Base-by-base conservation (phyloP, 2,113 vertebrate species). In the Brevimyrus niger region DNA sequence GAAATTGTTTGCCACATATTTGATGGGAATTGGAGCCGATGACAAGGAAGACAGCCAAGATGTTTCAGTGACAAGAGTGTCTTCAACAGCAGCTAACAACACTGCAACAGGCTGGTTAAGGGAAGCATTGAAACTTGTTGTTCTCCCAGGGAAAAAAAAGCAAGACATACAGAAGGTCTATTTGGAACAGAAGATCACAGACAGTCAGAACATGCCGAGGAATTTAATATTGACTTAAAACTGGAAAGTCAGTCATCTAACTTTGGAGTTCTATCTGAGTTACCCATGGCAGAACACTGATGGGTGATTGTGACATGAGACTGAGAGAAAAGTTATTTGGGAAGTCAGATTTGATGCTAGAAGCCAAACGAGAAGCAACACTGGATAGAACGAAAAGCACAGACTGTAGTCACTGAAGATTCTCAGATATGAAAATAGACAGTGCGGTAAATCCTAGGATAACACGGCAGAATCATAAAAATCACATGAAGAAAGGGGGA, bases 201-300 rank as follows among this genome's bases (percentile, higher is more conserved):
- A n/a, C 42, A 69, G 27, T 69, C 27, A 46, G 44, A 47, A 47
- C 10, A 47, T 84, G 44, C 9, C 27, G 21, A 84, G 23, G 19
- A 84, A 84, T 84, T 84, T 47, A 84, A 46, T 46, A 84, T 84
- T 13, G 38, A 82, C 38, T 82, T 42, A 82, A 82, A 82, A 82
- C 38, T 21, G 38, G 42, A 42, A 82, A 82, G 76, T 82, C 7
- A 84, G 44, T 46, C 44, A 84, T 84, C 19, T 47, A 44, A 47
- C 21, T 84, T 84, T 42, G 35, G 73, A 80, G 35, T 13, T 76
- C 15, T 76, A 35, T 31, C 69, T 17, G 69, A 76, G 13, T 80
- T 42, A 42, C 17, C 73, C 73, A 4, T 80, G 73, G 7, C 35
- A 42, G 73, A 80, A 38, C 42, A 80, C 13, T 80, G 73, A 80